These are phyloP conservation scores for Zeuzera pyrina DNA, from an alignment of 2,888 invertebrate genomes.

Conservation along the genomic window DNA sequence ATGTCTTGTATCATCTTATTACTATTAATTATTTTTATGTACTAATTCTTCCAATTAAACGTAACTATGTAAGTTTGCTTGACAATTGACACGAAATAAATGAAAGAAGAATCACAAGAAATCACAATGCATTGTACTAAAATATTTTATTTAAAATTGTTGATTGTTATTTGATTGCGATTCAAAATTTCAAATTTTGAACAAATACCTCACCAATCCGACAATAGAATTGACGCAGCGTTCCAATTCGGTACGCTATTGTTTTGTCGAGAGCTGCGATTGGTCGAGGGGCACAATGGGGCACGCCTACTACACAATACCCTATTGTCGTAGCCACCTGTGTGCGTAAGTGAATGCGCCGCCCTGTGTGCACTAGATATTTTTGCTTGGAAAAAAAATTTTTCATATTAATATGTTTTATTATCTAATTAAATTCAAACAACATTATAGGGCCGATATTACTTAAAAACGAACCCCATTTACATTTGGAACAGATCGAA, in stretches of 20 bases:
- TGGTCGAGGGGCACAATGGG: conserved; percentile 62
- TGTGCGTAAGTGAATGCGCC: conserved; percentile 30
- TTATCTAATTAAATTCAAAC: no score
- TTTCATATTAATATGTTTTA: no score
- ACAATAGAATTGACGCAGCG: conserved; percentile 58
- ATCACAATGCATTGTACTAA: no score
- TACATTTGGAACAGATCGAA: conserved; percentile 30
- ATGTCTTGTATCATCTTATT: no score
- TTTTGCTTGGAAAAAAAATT: conserved; percentile 13
- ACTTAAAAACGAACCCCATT: conserved; percentile 36
- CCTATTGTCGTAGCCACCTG: conserved; percentile 55
- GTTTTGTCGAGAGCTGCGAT: conserved; percentile 50
- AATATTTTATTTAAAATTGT: no score
- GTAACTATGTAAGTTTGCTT: no score
- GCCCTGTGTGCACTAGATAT: conserved; percentile 35
- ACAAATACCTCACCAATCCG: conserved; percentile 42
- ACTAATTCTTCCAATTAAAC: no score
- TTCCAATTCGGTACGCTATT: conserved; percentile 69
- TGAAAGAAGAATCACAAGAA: no score
- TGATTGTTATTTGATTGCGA: no score
- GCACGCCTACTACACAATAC: conserved; percentile 65
- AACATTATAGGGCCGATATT: no score
- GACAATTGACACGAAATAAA: no score
- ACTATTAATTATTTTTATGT: no score
- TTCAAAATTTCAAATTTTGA: conserved; percentile 31